These are phyloP conservation scores for Ptilonorhynchus violaceus DNA, from an alignment of 2,113 vertebrate species.

Conservation along the genomic window DNA sequence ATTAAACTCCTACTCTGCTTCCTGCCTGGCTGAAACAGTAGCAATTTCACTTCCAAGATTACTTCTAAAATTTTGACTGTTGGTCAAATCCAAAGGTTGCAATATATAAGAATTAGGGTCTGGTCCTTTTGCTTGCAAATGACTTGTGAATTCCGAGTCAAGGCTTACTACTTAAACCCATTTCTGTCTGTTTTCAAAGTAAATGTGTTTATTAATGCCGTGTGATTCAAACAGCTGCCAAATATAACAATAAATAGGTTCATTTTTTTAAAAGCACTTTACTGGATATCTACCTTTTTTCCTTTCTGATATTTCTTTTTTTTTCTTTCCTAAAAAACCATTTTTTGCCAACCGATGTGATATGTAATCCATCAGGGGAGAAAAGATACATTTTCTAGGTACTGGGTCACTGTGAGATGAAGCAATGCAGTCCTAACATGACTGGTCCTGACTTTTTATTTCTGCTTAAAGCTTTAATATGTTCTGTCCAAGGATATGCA, in stretches of 20 bases:
- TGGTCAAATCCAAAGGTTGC: not conserved
- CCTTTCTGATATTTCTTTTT: not conserved
- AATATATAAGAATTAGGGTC: not conserved
- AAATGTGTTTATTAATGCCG: conserved; percentile 1
- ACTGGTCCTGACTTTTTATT: not conserved
- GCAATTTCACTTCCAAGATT: not conserved
- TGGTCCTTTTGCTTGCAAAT: not conserved
- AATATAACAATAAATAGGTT: not conserved
- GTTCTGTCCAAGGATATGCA: not conserved
- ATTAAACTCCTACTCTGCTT: not conserved
- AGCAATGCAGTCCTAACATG: not conserved
- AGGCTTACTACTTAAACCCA: not conserved
- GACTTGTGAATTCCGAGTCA: not conserved
- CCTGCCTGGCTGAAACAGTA: not conserved
- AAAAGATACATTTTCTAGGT: not conserved
- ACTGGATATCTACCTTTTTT: not conserved
- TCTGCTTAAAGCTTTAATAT: not conserved
- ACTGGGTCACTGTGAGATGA: not conserved
- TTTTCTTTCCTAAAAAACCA: not conserved
- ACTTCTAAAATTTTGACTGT: not conserved
- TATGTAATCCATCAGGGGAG: not conserved
- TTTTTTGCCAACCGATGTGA: not conserved
- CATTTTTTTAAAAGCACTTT: not conserved
- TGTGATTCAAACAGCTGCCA: not conserved
- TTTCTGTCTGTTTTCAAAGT: not conserved